Evolutionary conservation across 2,797 vertebrate genomes (phyloP), one percentile per base, ranked within the genome.

Genomic region (Sitta carolinensis): DNA sequence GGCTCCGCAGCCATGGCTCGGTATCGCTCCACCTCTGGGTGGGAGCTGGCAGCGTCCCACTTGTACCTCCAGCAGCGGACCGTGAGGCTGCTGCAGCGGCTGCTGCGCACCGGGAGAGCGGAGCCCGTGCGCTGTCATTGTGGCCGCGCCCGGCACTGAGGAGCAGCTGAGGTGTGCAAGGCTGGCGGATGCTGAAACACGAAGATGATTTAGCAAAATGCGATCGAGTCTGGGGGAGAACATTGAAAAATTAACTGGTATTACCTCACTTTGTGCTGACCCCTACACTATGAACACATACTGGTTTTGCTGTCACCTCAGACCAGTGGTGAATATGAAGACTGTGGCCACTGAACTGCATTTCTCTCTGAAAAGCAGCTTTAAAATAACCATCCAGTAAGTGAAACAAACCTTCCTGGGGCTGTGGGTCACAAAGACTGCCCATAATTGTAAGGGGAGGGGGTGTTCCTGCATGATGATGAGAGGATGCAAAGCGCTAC

Each of bases 1-100:
- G 10, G 83, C 77, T 55, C 54, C 12, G 0, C 2, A 20, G 72
- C 52, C 73, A 0, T 0, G 75, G 21, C 12, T 54, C 6, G 74
- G 78, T 67, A 66, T 19, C 54, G 26, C 57, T 29, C 42, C 40
- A 32, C 59, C 64, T 32, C 78, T 5, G 70, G 48, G 57, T 54
- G 59, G 61, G 73, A 67, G 76, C 87, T 61, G 88, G 47, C 73
- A 78, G 77, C 72, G 3, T 21, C 86, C 67, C 68, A 0, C 47
- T 32, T 32, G 2, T 62, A 2, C 64, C 67, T 55, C 43, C 77
- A 3, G 57, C 30, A 8, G n/a, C 74, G 80, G 73, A 67, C 32
- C 87, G 0, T 52, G 81, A 5, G 91, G 84, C 91, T 76, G 82
- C 67, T 29, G 85, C 95, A 22, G 84, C 62, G n/a, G 78, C 82